Percentiles rank a stretch among this genome's conserved stretches.
Evolutionary conservation across 2,888 invertebrate species (phyloP).

Genomic region (Lepidochitona cinerea): DNA sequence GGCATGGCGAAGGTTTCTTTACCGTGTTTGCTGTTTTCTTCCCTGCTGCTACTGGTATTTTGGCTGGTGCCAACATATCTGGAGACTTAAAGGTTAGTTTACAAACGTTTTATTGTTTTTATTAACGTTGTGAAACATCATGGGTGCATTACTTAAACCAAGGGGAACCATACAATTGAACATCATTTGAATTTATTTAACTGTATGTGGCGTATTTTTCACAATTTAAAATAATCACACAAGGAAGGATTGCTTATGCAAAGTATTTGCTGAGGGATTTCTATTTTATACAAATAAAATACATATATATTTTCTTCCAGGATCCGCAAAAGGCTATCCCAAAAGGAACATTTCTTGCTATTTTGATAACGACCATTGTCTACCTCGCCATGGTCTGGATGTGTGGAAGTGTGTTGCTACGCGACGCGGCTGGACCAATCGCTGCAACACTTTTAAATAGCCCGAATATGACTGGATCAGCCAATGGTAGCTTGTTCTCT

Average conservation of each 20-base stretch:
- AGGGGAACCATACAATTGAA: too few relatives aligned
- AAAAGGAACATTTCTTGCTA: constrained; percentile 89
- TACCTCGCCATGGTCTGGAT: constrained; percentile 86
- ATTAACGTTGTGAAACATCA: too few relatives aligned
- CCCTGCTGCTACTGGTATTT: constrained; percentile 92
- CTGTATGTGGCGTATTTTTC: too few relatives aligned
- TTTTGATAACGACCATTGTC: constrained; percentile 88
- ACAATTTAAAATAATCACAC: too few relatives aligned
- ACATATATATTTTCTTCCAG: constrained; percentile 71
- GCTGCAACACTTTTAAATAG: neutral
- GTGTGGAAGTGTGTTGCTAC: constrained; percentile 83
- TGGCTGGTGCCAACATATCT: constrained; percentile 90
- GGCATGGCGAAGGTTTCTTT: constrained; percentile 88
- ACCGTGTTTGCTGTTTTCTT: constrained; percentile 97
- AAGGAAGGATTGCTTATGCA: too few relatives aligned
- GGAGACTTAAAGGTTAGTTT: constrained; percentile 89
- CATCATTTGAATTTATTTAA: too few relatives aligned
- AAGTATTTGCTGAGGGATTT: too few relatives aligned
- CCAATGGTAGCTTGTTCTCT: neutral
- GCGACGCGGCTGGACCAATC: constrained; percentile 72
- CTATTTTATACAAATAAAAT: too few relatives aligned
- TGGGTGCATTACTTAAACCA: too few relatives aligned
- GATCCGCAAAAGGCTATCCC: constrained; percentile 94
- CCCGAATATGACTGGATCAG: neutral
- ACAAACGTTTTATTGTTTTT: too few relatives aligned